Conservation (phyloP, 2,113 vertebrate genomes). For the Oryzias melastigma region DNA sequence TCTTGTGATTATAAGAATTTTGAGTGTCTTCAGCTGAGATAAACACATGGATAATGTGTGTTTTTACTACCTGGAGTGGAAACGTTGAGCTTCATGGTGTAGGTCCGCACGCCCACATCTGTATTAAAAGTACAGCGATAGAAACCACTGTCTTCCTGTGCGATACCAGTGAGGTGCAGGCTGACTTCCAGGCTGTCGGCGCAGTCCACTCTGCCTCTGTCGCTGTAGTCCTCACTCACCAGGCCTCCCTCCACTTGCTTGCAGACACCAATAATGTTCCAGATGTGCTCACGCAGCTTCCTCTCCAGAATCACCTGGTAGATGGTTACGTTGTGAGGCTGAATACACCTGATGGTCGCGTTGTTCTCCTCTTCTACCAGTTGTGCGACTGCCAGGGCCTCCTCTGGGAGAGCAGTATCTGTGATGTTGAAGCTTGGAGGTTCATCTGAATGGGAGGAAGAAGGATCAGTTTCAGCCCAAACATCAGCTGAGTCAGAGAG, state of each 20-base stretch:
- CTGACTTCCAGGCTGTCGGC: constrained; percentile 41
- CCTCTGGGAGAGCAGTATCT: constrained; percentile 17
- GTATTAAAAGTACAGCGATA: constrained; percentile 70
- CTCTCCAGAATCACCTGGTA: constrained; percentile 73
- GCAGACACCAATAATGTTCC: constrained; percentile 68
- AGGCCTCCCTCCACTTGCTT: constrained; percentile 39
- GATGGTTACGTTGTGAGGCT: constrained; percentile 32
- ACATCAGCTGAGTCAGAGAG: not conserved
- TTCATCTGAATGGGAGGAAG: constrained; percentile 46
- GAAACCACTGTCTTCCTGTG: constrained; percentile 65
- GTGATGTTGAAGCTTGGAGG: constrained; percentile 35
- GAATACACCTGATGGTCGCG: constrained; percentile 70
- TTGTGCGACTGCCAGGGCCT: constrained; percentile 7
- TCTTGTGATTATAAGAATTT: not conserved
- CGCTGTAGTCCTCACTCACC: constrained; percentile 67
- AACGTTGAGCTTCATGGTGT: constrained; percentile 60
- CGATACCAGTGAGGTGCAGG: constrained; percentile 56
- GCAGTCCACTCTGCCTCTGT: constrained; percentile 57
- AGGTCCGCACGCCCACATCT: constrained; percentile 55
- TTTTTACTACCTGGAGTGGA: constrained; percentile 58
- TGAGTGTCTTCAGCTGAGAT: too few relatives aligned
- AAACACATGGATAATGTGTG: not conserved
- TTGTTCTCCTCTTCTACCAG: constrained; percentile 57
- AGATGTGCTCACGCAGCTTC: constrained; percentile 38
- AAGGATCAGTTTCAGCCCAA: too few relatives aligned